A percentile compares a stretch with the other conserved stretches of the same genome.
Conservation (phyloP, 2,797 vertebrate species). For the Denticeps clupeoides region DNA sequence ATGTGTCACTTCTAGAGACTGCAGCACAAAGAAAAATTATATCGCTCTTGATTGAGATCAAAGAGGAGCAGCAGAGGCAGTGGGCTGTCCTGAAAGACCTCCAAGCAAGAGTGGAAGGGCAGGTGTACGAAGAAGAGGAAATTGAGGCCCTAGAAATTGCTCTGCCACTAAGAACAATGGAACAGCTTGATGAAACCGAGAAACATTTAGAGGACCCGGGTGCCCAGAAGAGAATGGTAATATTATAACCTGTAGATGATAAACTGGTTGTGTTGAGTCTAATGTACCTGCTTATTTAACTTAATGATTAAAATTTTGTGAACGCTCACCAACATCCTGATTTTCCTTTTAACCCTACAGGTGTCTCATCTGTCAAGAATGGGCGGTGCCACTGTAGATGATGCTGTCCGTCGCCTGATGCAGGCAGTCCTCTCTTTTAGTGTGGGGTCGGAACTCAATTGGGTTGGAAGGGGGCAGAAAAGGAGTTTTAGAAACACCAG, state of each 20-base stretch:
- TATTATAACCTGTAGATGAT: not conserved
- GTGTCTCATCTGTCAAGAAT: constrained; percentile 45
- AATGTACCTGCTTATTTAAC: too few relatives aligned
- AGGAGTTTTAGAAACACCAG: constrained; percentile 47
- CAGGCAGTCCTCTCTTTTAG: constrained; percentile 44
- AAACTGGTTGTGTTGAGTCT: not conserved
- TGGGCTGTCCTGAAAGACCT: constrained; percentile 46
- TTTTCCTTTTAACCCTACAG: constrained; percentile 19
- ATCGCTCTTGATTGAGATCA: constrained; percentile 41
- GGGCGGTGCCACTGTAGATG: constrained; percentile 45
- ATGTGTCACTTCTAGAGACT: constrained; percentile 26
- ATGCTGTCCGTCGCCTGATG: constrained; percentile 43
- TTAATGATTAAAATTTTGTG: too few relatives aligned
- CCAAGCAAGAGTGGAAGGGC: constrained; percentile 40
- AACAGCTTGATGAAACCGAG: constrained; percentile 45
- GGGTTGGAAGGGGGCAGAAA: constrained; percentile 47
- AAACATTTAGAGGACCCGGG: constrained; percentile 35
- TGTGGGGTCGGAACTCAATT: constrained; percentile 46
- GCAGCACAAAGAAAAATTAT: constrained; percentile 41
- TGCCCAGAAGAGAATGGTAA: constrained; percentile 43
- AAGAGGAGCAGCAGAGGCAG: constrained; percentile 47
- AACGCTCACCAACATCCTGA: too few relatives aligned
- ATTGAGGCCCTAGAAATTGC: constrained; percentile 42
- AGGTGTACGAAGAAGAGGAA: constrained; percentile 29
- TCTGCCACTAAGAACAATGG: constrained; percentile 41